These are phyloP conservation scores for Camponotus pennsylvanicus DNA, from an alignment of 1,140 invertebrate genomes.

Conservation along the genomic window DNA sequence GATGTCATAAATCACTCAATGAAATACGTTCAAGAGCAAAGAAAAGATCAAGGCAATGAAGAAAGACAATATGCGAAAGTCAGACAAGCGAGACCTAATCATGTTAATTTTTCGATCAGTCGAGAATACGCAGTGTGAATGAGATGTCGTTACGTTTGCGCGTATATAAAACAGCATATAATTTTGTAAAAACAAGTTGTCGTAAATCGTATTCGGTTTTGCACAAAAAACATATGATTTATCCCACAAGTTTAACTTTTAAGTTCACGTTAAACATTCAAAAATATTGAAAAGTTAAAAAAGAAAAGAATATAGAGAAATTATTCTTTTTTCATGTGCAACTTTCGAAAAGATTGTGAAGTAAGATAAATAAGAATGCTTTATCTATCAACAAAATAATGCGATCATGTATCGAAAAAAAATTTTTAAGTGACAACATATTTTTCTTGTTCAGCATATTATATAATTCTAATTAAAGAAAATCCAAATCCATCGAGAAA, in stretches of 20 bases:
- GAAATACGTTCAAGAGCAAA: background rate
- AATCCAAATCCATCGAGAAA: background rate
- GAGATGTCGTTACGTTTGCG: constrained; percentile 9
- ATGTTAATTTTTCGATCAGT: constrained; percentile 53
- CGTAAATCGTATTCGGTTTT: background rate
- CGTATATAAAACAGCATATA: background rate
- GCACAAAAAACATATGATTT: background rate
- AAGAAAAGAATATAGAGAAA: background rate
- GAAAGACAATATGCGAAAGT: background rate
- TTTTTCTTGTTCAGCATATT: background rate
- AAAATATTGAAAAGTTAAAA: background rate
- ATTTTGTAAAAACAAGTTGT: background rate
- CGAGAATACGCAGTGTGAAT: constrained; percentile 43
- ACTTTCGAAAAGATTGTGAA: background rate
- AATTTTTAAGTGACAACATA: background rate
- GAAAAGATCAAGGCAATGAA: constrained; percentile 35
- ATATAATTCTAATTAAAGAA: background rate
- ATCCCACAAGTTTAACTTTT: background rate
- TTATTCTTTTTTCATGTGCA: background rate
- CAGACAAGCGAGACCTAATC: background rate
- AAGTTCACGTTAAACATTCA: background rate
- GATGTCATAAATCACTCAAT: background rate
- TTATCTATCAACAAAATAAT: background rate
- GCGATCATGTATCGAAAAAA: background rate
- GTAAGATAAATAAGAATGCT: background rate